These are phyloP conservation scores for Caenorhabditis remanei DNA, from an alignment of 1,140 invertebrate species.

Conservation along the genomic window DNA sequence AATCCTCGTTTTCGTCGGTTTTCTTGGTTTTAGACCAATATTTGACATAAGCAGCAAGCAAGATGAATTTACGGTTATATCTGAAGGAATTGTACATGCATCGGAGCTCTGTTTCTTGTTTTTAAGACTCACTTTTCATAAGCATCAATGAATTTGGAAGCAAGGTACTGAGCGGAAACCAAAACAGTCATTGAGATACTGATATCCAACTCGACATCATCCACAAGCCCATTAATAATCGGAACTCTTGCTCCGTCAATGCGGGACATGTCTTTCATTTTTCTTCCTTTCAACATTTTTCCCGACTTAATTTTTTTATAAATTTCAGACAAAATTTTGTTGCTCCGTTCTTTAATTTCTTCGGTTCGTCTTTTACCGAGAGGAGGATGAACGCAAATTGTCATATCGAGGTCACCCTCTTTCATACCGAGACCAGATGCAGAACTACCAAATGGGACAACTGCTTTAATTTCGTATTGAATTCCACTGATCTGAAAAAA, in stretches of 20 bases:
- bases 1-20: neutral
- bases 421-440: neutral
- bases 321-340: neutral
- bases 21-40: neutral
- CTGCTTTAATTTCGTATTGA: neutral
- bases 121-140: neutral
- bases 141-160: neutral
- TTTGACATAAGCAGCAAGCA: neutral
- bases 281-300: neutral
- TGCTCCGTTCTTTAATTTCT: neutral
- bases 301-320: neutral
- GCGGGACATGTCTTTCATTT: neutral
- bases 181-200: neutral
- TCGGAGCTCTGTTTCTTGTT: neutral
- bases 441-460: constrained; percentile 11
- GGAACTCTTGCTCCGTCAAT: neutral
- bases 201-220: neutral
- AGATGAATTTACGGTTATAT: neutral
- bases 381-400: neutral
- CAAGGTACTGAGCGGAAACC: neutral
- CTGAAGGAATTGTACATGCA: neutral
- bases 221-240: neutral
- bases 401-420: neutral
- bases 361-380: neutral
- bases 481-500: neutral